phyloP scores from a whole-genome alignment of 2,113 vertebrate genomes.

The Poicephalus meyeri region DNA sequence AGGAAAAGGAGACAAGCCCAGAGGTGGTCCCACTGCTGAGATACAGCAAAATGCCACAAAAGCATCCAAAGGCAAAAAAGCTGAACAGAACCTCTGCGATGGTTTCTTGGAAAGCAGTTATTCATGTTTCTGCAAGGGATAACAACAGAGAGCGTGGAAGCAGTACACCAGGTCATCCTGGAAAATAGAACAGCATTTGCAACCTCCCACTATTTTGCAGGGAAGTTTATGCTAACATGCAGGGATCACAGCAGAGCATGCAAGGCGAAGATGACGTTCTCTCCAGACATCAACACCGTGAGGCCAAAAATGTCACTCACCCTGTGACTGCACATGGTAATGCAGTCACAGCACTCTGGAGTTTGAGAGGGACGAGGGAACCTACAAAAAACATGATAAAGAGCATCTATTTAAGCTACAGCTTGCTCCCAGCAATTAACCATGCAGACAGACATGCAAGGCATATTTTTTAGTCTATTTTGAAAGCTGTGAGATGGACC shows the following conservation, averaged over 20 bases:
- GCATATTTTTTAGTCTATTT: not conserved
- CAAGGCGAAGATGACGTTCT: not conserved
- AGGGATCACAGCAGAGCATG: not conserved
- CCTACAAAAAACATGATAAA: not conserved
- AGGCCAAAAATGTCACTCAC: not conserved
- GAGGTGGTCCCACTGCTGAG: not conserved
- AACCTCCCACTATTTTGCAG: not conserved
- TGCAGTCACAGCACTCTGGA: not conserved
- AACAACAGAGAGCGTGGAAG: not conserved
- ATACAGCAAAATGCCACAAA: not conserved
- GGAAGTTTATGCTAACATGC: not conserved
- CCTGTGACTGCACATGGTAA: not conserved
- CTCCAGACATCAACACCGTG: not conserved
- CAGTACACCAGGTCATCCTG: not conserved
- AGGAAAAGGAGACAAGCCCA: not conserved
- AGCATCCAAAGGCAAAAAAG: not conserved
- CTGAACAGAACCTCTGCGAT: not conserved
- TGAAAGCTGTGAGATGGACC: not conserved
- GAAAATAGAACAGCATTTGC: not conserved
- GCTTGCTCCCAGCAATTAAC: not conserved
- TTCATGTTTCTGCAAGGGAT: not conserved
- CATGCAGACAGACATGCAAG: not conserved
- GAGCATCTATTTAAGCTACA: not conserved
- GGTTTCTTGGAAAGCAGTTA: not conserved
- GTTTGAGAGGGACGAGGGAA: not conserved